Percentiles rank a stretch among this genome's conserved stretches.
These are phyloP conservation scores for Myotis davidii DNA, from an alignment of 2,113 vertebrate genomes.

Conservation along the genomic window DNA sequence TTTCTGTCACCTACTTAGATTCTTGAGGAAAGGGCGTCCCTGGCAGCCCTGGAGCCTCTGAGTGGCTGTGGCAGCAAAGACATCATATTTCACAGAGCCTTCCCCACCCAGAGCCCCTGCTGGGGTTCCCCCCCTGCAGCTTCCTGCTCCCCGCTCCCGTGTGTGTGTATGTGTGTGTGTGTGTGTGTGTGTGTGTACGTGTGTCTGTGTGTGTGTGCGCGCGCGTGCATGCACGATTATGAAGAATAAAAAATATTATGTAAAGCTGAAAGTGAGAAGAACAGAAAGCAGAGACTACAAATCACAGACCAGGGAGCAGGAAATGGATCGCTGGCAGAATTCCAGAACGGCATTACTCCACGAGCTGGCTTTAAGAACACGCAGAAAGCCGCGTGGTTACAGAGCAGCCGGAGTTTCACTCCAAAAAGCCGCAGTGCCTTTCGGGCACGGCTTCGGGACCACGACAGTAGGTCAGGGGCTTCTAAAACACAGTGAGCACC, in stretches of 20 bases:
- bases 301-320: neutral
- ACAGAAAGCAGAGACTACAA: constrained; percentile 25
- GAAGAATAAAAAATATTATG: constrained; percentile 15
- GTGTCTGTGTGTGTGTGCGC: neutral
- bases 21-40: neutral
- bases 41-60: too few species aligned
- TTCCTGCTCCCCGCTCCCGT: neutral
- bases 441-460: neutral
- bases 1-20: neutral
- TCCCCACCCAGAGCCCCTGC: neutral
- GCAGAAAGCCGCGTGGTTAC: neutral
- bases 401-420: neutral
- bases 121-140: neutral
- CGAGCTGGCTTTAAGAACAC: neutral
- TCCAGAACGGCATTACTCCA: neutral
- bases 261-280: neutral
- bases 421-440: neutral
- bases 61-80: neutral
- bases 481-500: neutral
- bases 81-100: neutral
- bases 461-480: neutral
- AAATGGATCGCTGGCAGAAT: constrained; percentile 12
- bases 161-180: neutral
- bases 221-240: neutral
- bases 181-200: neutral